Base-by-base conservation (phyloP, 2,888 invertebrate species). In the Campoplex nolae region DNA sequence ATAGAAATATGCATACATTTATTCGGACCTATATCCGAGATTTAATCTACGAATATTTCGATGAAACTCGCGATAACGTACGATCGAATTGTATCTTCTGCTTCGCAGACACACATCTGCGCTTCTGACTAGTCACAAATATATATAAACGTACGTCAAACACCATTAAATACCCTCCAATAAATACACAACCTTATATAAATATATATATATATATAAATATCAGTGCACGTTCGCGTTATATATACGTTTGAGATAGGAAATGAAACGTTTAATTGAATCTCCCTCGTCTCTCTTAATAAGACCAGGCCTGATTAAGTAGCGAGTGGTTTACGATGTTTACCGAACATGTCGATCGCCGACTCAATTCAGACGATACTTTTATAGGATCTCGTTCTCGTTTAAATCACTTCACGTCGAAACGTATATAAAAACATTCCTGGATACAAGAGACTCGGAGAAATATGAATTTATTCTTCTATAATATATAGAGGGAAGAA, bases 301-400 rank as follows among this genome's bases (percentile, higher is more conserved):
- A 86, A 87, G 85, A 67, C 76, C 80, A 81, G 90, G 88, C 91
- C 92, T 93, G 93, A 93, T 94, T 93, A 92, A 92, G 93, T 92
- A 93, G 91, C 93, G 91, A 84, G 76, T 88, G 89, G 90, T 94
- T 93, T 93, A 93, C 89, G 92, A 92, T 93, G 92, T 93, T 93
- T 94, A 89, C 91, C 87, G 92, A 92, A 93, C 93, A 92, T 92
- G 93, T 88, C 87, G 87, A 83, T 90, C 83, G 88, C 89, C 83
- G 56, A 73, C 88, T 54, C 62, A 70, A 70, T 38, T 62, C 65
- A 83, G 83, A 58, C 65, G 65, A 58, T 71, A 58, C 38, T 67
- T 23, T 38, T 70, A 38, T 65, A 28, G 16, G 8, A 42, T 32
- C 32, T 35, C 28, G 48, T 48, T 42, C 35, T 8, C 23, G 51